A percentile compares a stretch with the other conserved stretches of the same genome.
These are phyloP conservation scores for Pandemis heparana DNA, from an alignment of 2,888 invertebrate species.

Conservation along the genomic window DNA sequence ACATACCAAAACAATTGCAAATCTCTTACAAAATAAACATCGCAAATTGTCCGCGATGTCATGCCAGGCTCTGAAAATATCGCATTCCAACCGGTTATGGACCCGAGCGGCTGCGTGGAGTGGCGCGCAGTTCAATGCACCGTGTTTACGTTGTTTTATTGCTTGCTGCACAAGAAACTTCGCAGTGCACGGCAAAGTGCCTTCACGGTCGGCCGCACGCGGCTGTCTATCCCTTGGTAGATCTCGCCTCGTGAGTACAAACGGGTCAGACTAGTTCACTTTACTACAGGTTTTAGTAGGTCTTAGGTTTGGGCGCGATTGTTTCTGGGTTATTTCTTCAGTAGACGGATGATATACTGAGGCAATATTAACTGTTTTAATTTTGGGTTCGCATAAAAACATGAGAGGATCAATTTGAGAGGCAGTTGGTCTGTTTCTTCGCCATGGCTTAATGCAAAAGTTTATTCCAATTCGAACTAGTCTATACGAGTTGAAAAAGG, in stretches of 20 bases:
- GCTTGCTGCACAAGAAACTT: constrained; percentile 29
- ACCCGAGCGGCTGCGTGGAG: background rate
- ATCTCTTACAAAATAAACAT: constrained; percentile 29
- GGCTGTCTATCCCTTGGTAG: background rate
- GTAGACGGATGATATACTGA: background rate
- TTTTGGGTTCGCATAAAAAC: too few species aligned
- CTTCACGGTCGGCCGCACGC: constrained; percentile 21
- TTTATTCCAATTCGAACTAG: too few species aligned
- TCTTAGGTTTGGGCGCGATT: constrained; percentile 17
- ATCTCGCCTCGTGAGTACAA: background rate
- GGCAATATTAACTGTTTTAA: too few species aligned
- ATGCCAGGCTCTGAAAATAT: constrained; percentile 48
- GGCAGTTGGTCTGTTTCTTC: too few species aligned
- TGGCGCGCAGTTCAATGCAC: constrained; percentile 42
- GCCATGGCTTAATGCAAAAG: too few species aligned
- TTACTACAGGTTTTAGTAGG: constrained; percentile 1
- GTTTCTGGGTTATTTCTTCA: background rate
- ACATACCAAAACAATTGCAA: constrained; percentile 27
- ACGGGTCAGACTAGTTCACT: constrained; percentile 26
- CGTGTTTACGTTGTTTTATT: constrained; percentile 37
- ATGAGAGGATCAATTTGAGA: too few species aligned
- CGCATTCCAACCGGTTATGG: constrained; percentile 45
- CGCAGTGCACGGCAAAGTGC: constrained; percentile 35
- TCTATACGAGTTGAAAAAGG: too few species aligned
- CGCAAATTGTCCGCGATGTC: constrained; percentile 40